Conservation (phyloP, 1,140 invertebrate species). For the Cotesia chilonis region DNA sequence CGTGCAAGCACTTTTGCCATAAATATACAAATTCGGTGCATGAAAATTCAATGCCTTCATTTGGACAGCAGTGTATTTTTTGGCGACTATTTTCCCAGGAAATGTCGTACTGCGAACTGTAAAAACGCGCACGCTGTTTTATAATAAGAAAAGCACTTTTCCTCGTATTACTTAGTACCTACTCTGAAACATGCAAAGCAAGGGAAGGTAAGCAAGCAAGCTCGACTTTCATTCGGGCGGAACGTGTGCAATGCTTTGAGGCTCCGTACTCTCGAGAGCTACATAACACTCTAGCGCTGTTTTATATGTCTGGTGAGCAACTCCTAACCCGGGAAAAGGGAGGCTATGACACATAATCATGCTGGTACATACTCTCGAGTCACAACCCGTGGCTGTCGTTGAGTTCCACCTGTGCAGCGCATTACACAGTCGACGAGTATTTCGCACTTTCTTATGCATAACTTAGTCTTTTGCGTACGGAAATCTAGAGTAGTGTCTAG, state of each 20-base stretch:
- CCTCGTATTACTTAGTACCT: constrained; percentile 62
- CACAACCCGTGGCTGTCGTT: not conserved
- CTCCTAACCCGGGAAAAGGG: too few species aligned
- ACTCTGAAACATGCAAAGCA: constrained; percentile 17
- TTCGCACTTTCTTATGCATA: constrained; percentile 39
- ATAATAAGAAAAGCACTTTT: constrained; percentile 55
- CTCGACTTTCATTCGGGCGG: constrained; percentile 38
- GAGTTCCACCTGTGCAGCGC: constrained; percentile 24
- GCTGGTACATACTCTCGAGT: not conserved
- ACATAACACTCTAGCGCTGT: constrained; percentile 47
- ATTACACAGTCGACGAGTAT: constrained; percentile 37
- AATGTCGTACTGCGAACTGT: not conserved
- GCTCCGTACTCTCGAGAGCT: constrained; percentile 13
- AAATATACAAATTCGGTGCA: not conserved
- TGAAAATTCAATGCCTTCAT: not conserved
- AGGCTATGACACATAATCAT: too few species aligned
- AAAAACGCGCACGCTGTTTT: constrained; percentile 18
- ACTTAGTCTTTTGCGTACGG: constrained; percentile 29
- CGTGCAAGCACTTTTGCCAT: too few species aligned
- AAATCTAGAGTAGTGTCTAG: constrained; percentile 5
- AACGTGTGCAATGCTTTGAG: constrained; percentile 33
- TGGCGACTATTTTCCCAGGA: too few species aligned
- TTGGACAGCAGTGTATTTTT: not conserved
- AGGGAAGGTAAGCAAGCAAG: not conserved
- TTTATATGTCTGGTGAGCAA: not conserved